Conservation (phyloP, 2,113 vertebrate genomes). For the Chloebia gouldiae region DNA sequence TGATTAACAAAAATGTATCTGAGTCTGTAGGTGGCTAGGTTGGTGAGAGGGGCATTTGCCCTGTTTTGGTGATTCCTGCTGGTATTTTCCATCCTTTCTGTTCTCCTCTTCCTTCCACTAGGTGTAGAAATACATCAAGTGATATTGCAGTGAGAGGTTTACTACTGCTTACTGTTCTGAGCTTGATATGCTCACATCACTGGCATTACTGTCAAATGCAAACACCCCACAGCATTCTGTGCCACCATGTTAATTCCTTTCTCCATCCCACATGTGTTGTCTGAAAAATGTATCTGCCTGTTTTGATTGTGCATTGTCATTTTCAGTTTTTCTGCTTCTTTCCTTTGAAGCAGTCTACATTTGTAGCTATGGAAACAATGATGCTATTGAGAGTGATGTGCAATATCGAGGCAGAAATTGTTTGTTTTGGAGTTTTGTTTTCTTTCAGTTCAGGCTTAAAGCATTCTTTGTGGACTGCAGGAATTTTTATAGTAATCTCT, state of each 20-base stretch:
- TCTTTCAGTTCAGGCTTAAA: not conserved
- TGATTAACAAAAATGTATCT: not conserved
- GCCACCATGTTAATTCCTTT: not conserved
- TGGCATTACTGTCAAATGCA: not conserved
- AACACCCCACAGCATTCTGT: not conserved
- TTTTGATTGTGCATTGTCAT: conserved; percentile 55
- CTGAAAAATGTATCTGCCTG: not conserved
- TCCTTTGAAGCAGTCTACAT: conserved; percentile 40
- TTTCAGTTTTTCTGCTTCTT: conserved; percentile 32
- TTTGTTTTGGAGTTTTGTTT: conserved; percentile 48
- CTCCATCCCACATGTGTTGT: not conserved
- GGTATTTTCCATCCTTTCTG: not conserved
- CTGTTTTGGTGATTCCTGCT: not conserved
- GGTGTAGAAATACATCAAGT: conserved; percentile 26
- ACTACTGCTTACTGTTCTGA: not conserved
- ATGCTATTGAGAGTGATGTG: conserved; percentile 48
- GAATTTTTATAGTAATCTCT: not conserved
- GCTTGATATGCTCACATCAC: not conserved
- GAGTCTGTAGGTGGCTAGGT: not conserved
- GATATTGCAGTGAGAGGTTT: not conserved
- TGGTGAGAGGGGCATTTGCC: not conserved
- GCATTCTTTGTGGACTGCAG: not conserved
- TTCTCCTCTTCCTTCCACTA: conserved; percentile 20
- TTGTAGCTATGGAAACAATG: conserved; percentile 66
- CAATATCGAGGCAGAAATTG: not conserved